A percentile compares a stretch with the other conserved stretches of the same genome.
Evolutionary conservation across 2,113 vertebrate species (phyloP).

Genomic region (Cinclus mexicanus): DNA sequence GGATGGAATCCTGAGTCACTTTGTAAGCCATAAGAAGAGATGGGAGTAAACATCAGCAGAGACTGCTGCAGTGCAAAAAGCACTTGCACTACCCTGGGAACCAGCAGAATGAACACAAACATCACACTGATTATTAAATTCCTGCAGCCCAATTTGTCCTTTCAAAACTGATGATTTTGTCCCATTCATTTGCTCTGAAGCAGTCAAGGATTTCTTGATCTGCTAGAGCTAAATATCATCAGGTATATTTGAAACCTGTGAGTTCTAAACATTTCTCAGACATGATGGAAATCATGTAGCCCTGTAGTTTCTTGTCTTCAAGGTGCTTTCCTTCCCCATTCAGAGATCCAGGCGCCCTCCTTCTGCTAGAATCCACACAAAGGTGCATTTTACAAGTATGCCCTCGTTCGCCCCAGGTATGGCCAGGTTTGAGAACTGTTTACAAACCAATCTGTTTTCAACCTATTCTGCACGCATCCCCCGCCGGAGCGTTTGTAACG

Average conservation of each 20-base stretch:
- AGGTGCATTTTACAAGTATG: background rate
- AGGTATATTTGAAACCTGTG: background rate
- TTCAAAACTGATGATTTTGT: background rate
- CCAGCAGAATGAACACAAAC: background rate
- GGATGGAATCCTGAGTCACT: background rate
- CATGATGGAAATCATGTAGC: background rate
- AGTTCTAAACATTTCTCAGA: background rate
- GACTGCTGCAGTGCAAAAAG: conserved; percentile 12
- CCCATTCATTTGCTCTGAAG: background rate
- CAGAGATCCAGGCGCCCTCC: background rate
- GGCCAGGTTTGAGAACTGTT: background rate
- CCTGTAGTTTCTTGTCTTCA: background rate
- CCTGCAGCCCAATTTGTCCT: background rate
- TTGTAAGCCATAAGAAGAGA: background rate
- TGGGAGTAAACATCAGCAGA: background rate
- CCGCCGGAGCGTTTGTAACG: background rate
- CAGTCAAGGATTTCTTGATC: background rate
- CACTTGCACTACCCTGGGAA: background rate
- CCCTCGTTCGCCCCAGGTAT: background rate
- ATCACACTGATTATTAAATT: background rate
- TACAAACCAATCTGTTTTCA: background rate
- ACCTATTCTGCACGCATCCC: background rate
- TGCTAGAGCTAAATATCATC: background rate
- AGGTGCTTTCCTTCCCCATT: background rate
- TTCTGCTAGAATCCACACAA: background rate